Evolutionary conservation across 2,888 invertebrate genomes (phyloP).

Genomic region (Drosophila ustulata): DNA sequence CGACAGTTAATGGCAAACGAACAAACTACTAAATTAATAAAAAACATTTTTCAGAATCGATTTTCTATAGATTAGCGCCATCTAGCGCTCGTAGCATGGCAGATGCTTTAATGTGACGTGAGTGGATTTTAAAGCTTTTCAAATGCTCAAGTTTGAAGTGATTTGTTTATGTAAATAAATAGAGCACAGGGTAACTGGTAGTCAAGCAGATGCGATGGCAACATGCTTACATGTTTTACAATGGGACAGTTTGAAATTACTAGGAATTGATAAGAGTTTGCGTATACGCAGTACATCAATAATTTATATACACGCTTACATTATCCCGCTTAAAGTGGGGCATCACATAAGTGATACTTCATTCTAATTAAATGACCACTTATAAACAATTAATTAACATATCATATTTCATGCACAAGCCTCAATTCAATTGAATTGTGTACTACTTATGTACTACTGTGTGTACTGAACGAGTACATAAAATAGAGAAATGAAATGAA

Average conservation of each 20-base stretch:
- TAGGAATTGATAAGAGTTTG: neutral
- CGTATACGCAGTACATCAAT: neutral
- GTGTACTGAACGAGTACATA: slow-evolving; percentile 1
- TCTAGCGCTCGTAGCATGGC: neutral
- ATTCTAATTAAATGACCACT: slow-evolving; percentile 15
- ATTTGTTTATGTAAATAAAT: neutral
- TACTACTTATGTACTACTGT: slow-evolving; percentile 6
- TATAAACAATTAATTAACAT: slow-evolving; percentile 35
- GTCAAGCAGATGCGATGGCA: neutral
- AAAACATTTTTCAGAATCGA: neutral
- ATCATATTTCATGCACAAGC: slow-evolving; percentile 14
- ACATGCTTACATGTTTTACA: neutral
- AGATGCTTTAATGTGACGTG: neutral
- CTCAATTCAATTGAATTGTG: slow-evolving; percentile 28
- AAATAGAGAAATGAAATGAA: slow-evolving; percentile 14
- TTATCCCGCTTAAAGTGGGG: neutral
- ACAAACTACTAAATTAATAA: too few species aligned
- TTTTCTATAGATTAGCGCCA: neutral
- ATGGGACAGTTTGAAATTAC: neutral
- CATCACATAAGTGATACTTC: slow-evolving; percentile 9
- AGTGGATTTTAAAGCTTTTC: neutral
- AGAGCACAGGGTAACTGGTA: neutral
- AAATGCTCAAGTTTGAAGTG: neutral
- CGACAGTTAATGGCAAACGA: neutral
- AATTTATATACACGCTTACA: neutral